Percentiles rank a stretch among this genome's conserved stretches.
Evolutionary conservation across 1,140 invertebrate species (phyloP).

Genomic region (Palaemon carinicauda): DNA sequence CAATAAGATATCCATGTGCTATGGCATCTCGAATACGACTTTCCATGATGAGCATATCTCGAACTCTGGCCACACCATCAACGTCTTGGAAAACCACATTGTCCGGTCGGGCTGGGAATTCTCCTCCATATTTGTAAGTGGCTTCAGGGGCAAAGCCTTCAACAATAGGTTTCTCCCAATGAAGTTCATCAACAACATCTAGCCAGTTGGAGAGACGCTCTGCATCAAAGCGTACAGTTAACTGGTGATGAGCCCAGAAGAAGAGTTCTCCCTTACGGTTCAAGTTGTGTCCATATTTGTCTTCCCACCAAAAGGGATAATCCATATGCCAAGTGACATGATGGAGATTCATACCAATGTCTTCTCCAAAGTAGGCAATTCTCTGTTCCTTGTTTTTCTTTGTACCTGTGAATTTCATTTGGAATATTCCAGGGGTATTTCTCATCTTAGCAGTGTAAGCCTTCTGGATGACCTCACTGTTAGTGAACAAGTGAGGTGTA

Average conservation of each 20-base stretch:
- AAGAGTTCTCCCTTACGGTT: not conserved
- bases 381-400: not conserved
- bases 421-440: not conserved
- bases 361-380: not conserved
- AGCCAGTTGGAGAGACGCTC: not conserved
- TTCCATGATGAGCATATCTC: conserved; percentile 7
- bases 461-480: not conserved
- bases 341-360: not conserved
- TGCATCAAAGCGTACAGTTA: not conserved
- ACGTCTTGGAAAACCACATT: not conserved
- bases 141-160: not conserved
- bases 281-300: not conserved
- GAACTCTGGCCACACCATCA: not conserved
- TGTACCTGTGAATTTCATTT: not conserved
- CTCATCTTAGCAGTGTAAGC: not conserved
- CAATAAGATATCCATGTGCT: not conserved
- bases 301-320: not conserved
- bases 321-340: not conserved
- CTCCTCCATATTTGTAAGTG: not conserved
- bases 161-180: not conserved
- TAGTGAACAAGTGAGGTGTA: not conserved
- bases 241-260: not conserved
- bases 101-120: not conserved
- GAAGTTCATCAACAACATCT: not conserved
- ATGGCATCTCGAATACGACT: conserved; percentile 11